phyloP scores from a whole-genome alignment of 1,140 invertebrate genomes.

The Acromyrmex echinatior region DNA sequence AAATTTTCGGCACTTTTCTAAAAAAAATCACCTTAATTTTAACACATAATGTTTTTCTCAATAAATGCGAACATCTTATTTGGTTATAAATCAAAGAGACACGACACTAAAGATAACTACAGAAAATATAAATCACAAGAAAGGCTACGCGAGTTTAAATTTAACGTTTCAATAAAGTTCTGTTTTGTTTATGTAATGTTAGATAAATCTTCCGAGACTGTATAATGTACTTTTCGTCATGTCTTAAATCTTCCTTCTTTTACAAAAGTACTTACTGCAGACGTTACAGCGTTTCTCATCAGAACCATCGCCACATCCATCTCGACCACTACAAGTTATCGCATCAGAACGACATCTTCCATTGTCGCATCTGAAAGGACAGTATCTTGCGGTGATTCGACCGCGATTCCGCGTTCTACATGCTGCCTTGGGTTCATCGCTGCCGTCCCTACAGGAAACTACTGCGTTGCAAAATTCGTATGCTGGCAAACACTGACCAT shows the following conservation, averaged over 20 bases:
- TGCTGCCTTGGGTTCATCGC: conserved; percentile 93
- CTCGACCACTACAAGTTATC: conserved; percentile 94
- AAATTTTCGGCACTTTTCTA: no score
- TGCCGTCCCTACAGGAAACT: conserved; percentile 93
- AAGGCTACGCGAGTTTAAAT: background rate
- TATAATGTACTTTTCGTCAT: background rate
- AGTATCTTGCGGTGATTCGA: conserved; percentile 83
- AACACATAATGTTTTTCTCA: background rate
- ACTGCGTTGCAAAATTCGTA: conserved; percentile 97
- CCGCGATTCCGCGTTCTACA: conserved; percentile 88
- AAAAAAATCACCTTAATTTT: background rate
- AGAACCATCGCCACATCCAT: conserved; percentile 96
- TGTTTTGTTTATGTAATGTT: background rate
- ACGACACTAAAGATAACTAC: background rate
- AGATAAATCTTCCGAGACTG: background rate
- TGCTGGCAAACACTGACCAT: conserved; percentile 94
- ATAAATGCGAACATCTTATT: background rate
- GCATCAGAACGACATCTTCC: conserved; percentile 95
- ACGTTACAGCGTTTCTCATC: conserved; percentile 94
- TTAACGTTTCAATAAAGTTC: background rate
- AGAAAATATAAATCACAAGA: background rate
- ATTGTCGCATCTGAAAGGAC: conserved; percentile 94
- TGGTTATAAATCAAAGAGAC: no score
- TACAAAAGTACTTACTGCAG: conserved; percentile 91
- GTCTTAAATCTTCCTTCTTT: background rate